A percentile compares a stretch with the other conserved stretches of the same genome.
Conservation (phyloP, 1,140 invertebrate species). For the Drosophila lini region DNA sequence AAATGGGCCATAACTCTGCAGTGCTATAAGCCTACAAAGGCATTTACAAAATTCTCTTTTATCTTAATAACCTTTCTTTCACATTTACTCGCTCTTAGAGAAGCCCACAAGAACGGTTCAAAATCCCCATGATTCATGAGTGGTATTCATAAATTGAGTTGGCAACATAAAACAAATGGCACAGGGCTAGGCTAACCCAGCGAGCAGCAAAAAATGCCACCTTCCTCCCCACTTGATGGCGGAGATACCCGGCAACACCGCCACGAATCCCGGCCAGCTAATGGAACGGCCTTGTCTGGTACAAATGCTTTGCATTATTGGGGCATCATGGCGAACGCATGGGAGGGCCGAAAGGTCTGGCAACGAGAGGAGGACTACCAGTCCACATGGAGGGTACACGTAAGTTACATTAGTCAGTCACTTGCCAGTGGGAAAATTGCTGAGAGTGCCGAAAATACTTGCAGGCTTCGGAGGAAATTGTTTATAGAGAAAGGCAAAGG, state of each 20-base stretch:
- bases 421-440: slow-evolving; percentile 64
- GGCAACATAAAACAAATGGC: slow-evolving; percentile 72
- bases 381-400: slow-evolving; percentile 48
- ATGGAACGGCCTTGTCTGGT: slow-evolving; percentile 56
- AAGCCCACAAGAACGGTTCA: neutral
- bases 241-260: slow-evolving; percentile 1
- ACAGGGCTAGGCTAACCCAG: slow-evolving; percentile 54
- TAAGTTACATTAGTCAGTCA: slow-evolving; percentile 78
- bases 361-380: neutral
- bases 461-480: slow-evolving; percentile 44
- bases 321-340: slow-evolving; percentile 30
- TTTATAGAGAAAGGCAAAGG: slow-evolving; percentile 50
- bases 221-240: slow-evolving; percentile 22
- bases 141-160: slow-evolving; percentile 72
- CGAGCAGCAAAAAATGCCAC: slow-evolving; percentile 71
- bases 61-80: slow-evolving; percentile 28
- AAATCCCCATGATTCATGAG: slow-evolving; percentile 41
- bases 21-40: slow-evolving; percentile 4
- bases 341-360: neutral
- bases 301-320: slow-evolving; percentile 80
- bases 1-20: slow-evolving; percentile 3
- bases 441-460: slow-evolving; percentile 61
- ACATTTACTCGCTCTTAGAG: neutral
- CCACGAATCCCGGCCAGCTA: slow-evolving; percentile 34
- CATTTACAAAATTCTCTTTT: slow-evolving; percentile 34